phyloP scores from a whole-genome alignment of 2,888 invertebrate species.

The Nemoura dubitans region DNA sequence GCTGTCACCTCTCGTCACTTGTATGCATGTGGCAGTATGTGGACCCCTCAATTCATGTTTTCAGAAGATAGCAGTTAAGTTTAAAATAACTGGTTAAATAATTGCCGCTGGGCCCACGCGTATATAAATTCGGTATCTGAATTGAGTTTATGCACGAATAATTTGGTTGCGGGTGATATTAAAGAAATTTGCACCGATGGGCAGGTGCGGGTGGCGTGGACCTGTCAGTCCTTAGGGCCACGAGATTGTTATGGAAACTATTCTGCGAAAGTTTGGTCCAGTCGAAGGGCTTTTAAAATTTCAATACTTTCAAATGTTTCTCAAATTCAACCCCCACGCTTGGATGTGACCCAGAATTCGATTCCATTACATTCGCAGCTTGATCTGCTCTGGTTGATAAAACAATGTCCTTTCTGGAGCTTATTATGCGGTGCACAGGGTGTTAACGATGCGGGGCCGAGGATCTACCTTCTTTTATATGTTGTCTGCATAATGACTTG shows the following conservation, averaged over 20 bases:
- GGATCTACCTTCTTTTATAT: neutral
- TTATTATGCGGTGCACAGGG: neutral
- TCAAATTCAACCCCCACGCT: neutral
- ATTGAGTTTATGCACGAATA: too few species aligned
- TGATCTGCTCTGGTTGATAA: neutral
- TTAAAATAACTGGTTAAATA: neutral
- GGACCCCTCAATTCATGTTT: neutral
- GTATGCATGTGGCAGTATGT: neutral
- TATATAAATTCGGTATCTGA: neutral
- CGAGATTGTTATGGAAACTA: neutral
- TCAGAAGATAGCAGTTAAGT: neutral
- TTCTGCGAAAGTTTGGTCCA: too few species aligned
- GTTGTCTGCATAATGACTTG: neutral
- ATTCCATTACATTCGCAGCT: neutral
- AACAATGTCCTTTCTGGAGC: neutral
- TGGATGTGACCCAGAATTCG: neutral
- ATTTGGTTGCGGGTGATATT: too few species aligned
- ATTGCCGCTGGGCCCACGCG: neutral
- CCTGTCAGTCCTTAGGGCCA: too few species aligned
- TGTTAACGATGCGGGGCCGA: neutral
- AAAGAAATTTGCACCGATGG: too few species aligned
- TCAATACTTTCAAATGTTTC: too few species aligned
- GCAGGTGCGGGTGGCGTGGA: too few species aligned
- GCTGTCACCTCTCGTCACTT: neutral
- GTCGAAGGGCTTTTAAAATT: too few species aligned